Evolutionary conservation across 92 coral and sea anemone species (phyloP), one percentile per base, ranked within the genome.

Genomic region (Nematostella vectensis): DNA sequence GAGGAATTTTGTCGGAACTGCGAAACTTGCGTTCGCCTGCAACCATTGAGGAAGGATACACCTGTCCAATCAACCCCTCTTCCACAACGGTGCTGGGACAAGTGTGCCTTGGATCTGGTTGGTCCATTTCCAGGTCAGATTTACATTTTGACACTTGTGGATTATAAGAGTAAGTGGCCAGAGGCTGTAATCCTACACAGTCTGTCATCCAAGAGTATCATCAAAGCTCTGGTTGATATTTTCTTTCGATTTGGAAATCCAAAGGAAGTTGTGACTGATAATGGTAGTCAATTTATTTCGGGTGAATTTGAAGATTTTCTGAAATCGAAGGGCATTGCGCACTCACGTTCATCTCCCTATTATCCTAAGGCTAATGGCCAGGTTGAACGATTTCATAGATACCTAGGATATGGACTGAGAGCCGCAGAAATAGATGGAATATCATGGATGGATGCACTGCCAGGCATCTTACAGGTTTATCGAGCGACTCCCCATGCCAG

Each of bases 171-270:
- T n/a, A n/a, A n/a, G 23, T 70, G 67, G 52, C 83, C 83, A 0
- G 82, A 76, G 54, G 68, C 68, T 0, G 24, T 20, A 0, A 13
- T 62, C 16, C 25, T 68, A 25, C 57, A 29, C n/a, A 33, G 30
- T 23, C 56, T 66, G 29, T 65, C 80, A 16, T 77, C 76, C 3
- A 50, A 39, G 22, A 63, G 51, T 17, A 50, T 75, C 18, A 71
- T 75, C 11, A 55, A 20, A 45, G 65, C 40, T 8, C 56, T 82
- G 1, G 58, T 65, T 0, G 63, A 69, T 8, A 49, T 81, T 2
- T 81, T 75, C 27, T 55, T 71, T 4, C 67, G 83, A 39, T 77
- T 63, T 31, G 75, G 82, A 11, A 76, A 48, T 29, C 87, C 77
- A 1, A 78, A 67, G 62, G 73, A 74, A 17, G 36, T 67, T 3